phyloP scores from a whole-genome alignment of 1,140 invertebrate species.

The Copidosoma floridanum region DNA sequence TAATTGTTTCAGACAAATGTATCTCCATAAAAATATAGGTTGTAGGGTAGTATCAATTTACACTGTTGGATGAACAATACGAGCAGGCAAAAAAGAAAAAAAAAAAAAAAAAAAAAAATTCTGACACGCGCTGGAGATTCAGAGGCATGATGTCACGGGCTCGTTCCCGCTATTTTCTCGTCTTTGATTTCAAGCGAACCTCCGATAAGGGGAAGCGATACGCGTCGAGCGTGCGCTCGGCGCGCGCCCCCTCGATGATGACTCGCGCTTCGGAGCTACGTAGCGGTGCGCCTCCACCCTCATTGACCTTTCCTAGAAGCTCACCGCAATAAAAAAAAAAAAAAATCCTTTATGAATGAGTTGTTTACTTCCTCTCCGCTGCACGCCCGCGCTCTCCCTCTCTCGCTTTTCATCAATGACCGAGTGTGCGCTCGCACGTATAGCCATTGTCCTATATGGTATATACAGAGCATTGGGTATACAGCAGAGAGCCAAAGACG shows the following conservation, averaged over 20 bases:
- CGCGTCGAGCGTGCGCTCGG: too few relatives aligned
- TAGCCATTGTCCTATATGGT: too few relatives aligned
- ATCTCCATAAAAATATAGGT: too few relatives aligned
- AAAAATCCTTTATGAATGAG: slow-evolving; percentile 2
- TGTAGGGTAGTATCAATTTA: too few relatives aligned
- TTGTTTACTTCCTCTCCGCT: not conserved
- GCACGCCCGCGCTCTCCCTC: not conserved
- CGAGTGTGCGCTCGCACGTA: not conserved
- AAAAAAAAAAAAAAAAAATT: too few relatives aligned
- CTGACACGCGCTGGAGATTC: too few relatives aligned
- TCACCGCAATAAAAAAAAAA: not conserved
- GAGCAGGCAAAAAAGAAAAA: too few relatives aligned
- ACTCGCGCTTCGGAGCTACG: not conserved
- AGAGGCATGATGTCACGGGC: not conserved
- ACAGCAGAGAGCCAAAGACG: not conserved
- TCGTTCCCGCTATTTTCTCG: not conserved
- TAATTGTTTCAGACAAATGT: too few relatives aligned
- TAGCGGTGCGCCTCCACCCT: not conserved
- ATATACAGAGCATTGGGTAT: too few relatives aligned
- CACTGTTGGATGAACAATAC: too few relatives aligned
- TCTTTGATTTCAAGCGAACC: too few relatives aligned
- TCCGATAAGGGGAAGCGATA: too few relatives aligned
- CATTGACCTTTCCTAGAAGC: slow-evolving; percentile 20
- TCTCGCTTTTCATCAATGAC: slow-evolving; percentile 14
- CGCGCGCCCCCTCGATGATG: not conserved